These are phyloP conservation scores for Rallus limicola DNA, from an alignment of 2,113 vertebrate genomes.

Conservation along the genomic window DNA sequence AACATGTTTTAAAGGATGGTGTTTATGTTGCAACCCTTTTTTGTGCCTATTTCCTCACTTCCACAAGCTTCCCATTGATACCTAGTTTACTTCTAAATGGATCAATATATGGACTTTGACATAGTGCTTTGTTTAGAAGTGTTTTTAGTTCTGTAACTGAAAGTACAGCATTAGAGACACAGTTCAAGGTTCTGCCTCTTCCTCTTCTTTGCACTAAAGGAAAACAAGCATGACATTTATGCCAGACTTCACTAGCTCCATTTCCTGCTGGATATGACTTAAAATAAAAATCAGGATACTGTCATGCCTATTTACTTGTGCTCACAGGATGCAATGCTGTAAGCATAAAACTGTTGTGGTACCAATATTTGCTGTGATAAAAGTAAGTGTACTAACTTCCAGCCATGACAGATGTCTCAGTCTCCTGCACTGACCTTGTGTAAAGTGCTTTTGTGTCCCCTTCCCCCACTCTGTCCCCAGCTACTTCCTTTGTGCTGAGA, in stretches of 20 bases:
- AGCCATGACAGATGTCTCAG: slow-evolving; percentile 53
- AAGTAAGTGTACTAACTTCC: slow-evolving; percentile 45
- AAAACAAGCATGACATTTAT: slow-evolving; percentile 35
- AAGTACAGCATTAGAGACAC: neutral
- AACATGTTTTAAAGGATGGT: neutral
- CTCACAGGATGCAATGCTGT: slow-evolving; percentile 45
- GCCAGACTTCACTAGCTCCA: slow-evolving; percentile 12
- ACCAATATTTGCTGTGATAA: slow-evolving; percentile 32
- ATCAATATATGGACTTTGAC: neutral
- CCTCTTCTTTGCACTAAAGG: neutral
- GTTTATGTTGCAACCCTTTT: neutral
- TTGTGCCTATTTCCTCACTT: neutral
- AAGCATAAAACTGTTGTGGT: slow-evolving; percentile 42
- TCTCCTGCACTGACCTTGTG: slow-evolving; percentile 58
- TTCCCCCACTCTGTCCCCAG: neutral
- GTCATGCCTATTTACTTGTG: neutral
- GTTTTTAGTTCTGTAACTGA: neutral
- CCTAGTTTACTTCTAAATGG: neutral
- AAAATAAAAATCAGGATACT: slow-evolving; percentile 31
- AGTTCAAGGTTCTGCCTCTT: neutral
- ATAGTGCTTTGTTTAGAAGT: neutral
- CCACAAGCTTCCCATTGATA: neutral
- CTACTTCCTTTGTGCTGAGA: slow-evolving; percentile 1
- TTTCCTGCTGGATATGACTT: slow-evolving; percentile 26
- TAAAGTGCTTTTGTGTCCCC: slow-evolving; percentile 9